phyloP scores from a whole-genome alignment of 1,140 invertebrate species.

The Drosophila ironensis region DNA sequence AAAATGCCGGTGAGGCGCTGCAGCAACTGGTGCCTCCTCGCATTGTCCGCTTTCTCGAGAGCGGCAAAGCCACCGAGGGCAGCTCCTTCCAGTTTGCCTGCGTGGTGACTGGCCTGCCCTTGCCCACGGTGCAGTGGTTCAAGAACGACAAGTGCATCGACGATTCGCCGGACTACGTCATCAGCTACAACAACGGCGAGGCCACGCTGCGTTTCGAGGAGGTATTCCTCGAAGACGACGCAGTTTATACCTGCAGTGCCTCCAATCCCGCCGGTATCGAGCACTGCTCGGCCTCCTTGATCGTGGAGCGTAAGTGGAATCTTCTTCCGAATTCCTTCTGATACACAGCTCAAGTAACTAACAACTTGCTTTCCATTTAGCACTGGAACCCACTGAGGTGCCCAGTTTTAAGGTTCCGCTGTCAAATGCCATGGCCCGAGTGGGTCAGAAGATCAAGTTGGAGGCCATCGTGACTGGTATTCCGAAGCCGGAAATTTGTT shows the following conservation, averaged over 20 bases:
- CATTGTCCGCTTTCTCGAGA: conserved; percentile 86
- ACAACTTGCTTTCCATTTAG: conserved; percentile 29
- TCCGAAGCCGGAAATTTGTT: conserved; percentile 86
- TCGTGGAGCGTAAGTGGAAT: conserved; percentile 87
- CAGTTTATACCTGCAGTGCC: conserved; percentile 88
- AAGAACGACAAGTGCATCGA: conserved; percentile 85
- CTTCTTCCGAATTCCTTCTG: not conserved
- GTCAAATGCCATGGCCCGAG: conserved; percentile 84
- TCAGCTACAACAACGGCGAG: conserved; percentile 89
- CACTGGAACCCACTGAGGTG: conserved; percentile 86
- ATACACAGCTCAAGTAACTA: not conserved
- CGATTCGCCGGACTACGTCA: conserved; percentile 83
- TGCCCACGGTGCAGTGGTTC: conserved; percentile 91
- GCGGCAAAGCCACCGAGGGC: conserved; percentile 86
- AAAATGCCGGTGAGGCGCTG: conserved; percentile 84
- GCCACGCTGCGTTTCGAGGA: conserved; percentile 88
- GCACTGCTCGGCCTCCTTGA: conserved; percentile 88
- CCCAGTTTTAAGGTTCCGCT: conserved; percentile 87
- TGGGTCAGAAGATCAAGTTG: conserved; percentile 87
- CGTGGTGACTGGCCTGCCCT: conserved; percentile 87
- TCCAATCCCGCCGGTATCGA: conserved; percentile 88
- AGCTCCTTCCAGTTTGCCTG: conserved; percentile 87
- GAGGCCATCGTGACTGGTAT: conserved; percentile 89
- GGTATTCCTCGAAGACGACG: conserved; percentile 85
- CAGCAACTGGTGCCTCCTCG: conserved; percentile 85